phyloP scores from a whole-genome alignment of 1,140 invertebrate species.

The Apocrypta bakeri region DNA sequence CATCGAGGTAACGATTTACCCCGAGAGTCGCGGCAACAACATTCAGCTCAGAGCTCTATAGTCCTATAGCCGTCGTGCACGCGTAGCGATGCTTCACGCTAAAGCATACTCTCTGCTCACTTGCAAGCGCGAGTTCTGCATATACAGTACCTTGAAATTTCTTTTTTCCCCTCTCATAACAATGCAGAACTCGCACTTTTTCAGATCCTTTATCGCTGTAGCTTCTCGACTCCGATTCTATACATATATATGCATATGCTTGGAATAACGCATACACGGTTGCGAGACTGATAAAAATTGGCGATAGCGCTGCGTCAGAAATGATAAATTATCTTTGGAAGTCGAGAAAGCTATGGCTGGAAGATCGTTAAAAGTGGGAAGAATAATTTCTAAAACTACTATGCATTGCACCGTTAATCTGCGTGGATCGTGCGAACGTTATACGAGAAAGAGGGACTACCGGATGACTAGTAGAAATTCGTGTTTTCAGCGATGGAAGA shows the following conservation, averaged over 20 bases:
- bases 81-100: neutral
- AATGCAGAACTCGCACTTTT: neutral
- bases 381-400: conserved; percentile 49
- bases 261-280: neutral
- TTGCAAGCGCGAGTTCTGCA: neutral
- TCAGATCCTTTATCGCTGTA: no score
- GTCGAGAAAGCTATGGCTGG: conserved; percentile 36
- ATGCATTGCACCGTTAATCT: conserved; percentile 53
- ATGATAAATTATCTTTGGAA: conserved; percentile 37
- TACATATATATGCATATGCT: no score
- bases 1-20: conserved; percentile 73
- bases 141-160: neutral
- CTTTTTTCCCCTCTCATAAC: neutral
- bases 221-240: no score
- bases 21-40: conserved; percentile 61
- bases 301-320: conserved; percentile 26
- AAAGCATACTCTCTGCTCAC: neutral
- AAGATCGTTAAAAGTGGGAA: conserved; percentile 55
- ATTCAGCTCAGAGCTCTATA: neutral
- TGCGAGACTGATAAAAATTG: neutral
- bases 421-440: conserved; percentile 55
- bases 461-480: conserved; percentile 47
- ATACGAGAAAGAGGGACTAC: conserved; percentile 58
- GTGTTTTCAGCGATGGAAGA: conserved; percentile 21
- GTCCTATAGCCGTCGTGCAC: neutral